Conservation (phyloP, 2,113 vertebrate species). For the Otocyon megalotis region DNA sequence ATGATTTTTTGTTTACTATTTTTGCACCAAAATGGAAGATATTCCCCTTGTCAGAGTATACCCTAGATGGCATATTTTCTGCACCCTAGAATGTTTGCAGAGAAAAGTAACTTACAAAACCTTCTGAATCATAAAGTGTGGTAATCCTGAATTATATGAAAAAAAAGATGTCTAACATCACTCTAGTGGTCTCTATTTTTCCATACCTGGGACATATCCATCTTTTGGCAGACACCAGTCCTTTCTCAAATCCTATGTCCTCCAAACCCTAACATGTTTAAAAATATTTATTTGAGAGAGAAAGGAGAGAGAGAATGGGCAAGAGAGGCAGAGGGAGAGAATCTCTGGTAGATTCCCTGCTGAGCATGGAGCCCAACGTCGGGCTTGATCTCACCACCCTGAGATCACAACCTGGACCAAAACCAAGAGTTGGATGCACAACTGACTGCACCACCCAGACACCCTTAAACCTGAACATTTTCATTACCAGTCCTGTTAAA, state of each 20-base stretch:
- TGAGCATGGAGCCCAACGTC: not conserved
- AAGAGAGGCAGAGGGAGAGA: not conserved
- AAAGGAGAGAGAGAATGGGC: not conserved
- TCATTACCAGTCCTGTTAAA: not conserved
- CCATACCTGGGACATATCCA: not conserved
- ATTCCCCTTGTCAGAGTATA: not conserved
- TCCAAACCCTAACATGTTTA: not conserved
- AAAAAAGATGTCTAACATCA: not conserved
- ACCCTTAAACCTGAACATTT: not conserved
- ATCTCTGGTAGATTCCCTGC: not conserved
- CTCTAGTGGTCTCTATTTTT: not conserved
- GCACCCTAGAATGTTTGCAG: not conserved
- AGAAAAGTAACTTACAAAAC: not conserved
- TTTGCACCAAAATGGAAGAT: not conserved
- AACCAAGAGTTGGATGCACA: not conserved
- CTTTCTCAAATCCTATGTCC: not conserved
- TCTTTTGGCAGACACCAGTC: not conserved
- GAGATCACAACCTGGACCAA: not conserved
- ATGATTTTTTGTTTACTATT: not conserved
- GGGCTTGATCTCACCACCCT: not conserved
- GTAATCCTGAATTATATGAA: not conserved
- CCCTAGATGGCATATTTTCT: not conserved
- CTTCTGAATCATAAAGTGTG: rapidly evolving
- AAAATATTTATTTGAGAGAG: not conserved
- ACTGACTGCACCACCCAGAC: not conserved